These are phyloP conservation scores for Arrhopalites spinosus DNA, from an alignment of 2,888 invertebrate genomes.

Conservation along the genomic window DNA sequence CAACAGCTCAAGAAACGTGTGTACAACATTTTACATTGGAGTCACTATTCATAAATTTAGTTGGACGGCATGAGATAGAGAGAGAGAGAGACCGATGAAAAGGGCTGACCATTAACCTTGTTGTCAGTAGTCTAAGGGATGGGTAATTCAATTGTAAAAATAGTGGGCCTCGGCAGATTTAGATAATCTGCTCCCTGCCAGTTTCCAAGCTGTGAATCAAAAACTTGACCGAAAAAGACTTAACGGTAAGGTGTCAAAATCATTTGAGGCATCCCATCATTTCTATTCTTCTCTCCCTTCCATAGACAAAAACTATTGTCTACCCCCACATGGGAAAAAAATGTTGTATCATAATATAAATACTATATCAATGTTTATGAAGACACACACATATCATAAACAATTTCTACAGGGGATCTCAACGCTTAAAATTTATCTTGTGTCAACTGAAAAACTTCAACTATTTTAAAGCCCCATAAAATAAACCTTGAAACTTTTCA, in stretches of 20 bases:
- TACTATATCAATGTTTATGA: no score
- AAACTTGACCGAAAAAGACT: constrained; percentile 19
- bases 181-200: constrained; percentile 33
- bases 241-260: constrained; percentile 36
- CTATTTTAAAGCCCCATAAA: no score
- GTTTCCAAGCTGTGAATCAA: constrained; percentile 29
- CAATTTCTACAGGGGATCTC: no score
- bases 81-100: neutral
- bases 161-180: constrained; percentile 26
- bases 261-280: constrained; percentile 31
- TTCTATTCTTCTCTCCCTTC: constrained; percentile 4
- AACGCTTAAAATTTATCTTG: no score
- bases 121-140: neutral
- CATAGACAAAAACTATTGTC: neutral
- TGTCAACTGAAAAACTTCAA: no score
- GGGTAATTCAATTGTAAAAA: constrained; percentile 35
- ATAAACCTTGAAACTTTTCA: no score
- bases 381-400: no score
- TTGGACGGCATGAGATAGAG: no score
- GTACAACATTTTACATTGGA: no score
- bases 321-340: neutral
- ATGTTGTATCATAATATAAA: no score
- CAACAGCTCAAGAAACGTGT: no score
- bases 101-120: neutral
- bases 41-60: no score